Conservation (phyloP, 2,888 invertebrate species). For the Cryptus viduatorius region DNA sequence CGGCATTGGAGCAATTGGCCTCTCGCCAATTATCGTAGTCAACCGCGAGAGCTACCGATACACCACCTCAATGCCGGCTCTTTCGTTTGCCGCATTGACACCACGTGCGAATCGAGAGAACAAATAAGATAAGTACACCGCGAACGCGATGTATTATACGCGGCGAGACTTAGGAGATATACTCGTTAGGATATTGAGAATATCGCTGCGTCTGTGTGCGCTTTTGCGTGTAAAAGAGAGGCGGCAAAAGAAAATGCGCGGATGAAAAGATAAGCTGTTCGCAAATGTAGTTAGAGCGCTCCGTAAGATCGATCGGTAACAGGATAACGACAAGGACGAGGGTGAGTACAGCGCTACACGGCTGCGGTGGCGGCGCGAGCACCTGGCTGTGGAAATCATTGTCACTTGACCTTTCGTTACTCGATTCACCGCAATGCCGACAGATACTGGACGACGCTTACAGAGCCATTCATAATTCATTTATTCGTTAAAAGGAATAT, state of each 20-base stretch:
- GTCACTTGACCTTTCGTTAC: slow-evolving; percentile 71
- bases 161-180: slow-evolving; percentile 6
- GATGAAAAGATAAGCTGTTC: slow-evolving; percentile 65
- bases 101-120: slow-evolving; percentile 23
- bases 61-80: slow-evolving; percentile 13
- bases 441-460: slow-evolving; percentile 50
- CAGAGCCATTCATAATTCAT: slow-evolving; percentile 57
- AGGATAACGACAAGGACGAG: slow-evolving; percentile 68
- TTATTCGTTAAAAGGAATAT: too few relatives aligned
- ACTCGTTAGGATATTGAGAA: background rate
- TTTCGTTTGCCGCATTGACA: slow-evolving; percentile 40
- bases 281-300: slow-evolving; percentile 42
- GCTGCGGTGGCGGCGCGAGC: slow-evolving; percentile 59
- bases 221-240: background rate
- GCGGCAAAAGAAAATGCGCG: slow-evolving; percentile 44
- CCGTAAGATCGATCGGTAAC: slow-evolving; percentile 67
- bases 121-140: background rate
- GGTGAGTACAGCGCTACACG: slow-evolving; percentile 23
- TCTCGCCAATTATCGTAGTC: slow-evolving; percentile 74
- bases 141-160: slow-evolving; percentile 25
- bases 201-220: background rate
- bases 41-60: slow-evolving; percentile 64
- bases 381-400: slow-evolving; percentile 72
- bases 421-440: slow-evolving; percentile 51
- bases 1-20: slow-evolving; percentile 78